Percentiles rank a stretch among this genome's conserved stretches.
phyloP scores from a whole-genome alignment of 2,113 vertebrate species.

The Laterallus jamaicensis region DNA sequence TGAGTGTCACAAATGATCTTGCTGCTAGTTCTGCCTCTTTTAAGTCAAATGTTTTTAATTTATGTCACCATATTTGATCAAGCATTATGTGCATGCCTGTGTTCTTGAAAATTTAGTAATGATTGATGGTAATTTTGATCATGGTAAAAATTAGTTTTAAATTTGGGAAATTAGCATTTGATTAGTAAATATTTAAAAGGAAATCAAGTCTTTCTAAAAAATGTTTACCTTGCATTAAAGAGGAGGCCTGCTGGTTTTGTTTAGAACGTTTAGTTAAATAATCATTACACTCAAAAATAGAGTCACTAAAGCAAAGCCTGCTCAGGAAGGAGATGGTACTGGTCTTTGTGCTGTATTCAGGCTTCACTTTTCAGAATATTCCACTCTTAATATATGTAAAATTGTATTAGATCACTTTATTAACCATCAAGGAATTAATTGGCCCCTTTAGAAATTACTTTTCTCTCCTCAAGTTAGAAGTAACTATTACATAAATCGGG shows the following conservation, averaged over 20 bases:
- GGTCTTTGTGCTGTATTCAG: neutral
- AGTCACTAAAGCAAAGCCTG: neutral
- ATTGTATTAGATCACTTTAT: neutral
- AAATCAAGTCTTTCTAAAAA: neutral
- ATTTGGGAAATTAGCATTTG: neutral
- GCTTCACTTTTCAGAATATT: neutral
- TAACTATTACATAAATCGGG: neutral
- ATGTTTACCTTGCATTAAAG: neutral
- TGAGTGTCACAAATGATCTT: neutral
- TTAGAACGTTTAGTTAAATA: neutral
- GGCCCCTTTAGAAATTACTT: neutral
- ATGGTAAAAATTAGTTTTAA: slow-evolving; percentile 10
- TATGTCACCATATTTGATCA: neutral
- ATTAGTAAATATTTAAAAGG: neutral
- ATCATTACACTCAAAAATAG: neutral
- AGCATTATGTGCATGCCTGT: neutral
- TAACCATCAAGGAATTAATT: neutral
- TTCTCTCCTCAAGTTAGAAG: neutral
- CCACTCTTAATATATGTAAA: neutral
- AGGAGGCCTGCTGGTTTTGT: neutral
- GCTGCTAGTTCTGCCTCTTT: neutral
- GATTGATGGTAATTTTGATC: neutral
- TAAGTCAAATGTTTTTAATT: neutral
- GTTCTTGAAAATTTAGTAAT: neutral
- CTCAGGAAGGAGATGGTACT: neutral